These are phyloP conservation scores for Timandra comae DNA, from an alignment of 2,888 invertebrate genomes.

Conservation along the genomic window DNA sequence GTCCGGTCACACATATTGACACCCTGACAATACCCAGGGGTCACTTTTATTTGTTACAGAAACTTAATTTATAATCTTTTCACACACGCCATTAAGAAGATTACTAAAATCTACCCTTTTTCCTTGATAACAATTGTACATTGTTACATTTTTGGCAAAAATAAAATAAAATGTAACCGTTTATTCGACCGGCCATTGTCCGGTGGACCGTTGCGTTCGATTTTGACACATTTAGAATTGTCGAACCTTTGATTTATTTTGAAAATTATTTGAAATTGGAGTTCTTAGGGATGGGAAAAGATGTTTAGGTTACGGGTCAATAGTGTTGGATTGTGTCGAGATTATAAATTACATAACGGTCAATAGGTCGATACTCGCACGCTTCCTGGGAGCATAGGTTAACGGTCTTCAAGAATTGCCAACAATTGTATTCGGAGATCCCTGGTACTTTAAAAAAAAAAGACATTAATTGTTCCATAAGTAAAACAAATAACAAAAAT, in stretches of 20 bases:
- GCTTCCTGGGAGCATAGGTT: conserved; percentile 58
- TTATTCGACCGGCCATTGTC: conserved; percentile 50
- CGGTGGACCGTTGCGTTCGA: conserved; percentile 54
- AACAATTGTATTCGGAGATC: too few species aligned
- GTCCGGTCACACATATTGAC: conserved; percentile 75
- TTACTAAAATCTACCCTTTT: conserved; percentile 76
- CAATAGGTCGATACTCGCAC: conserved; percentile 62
- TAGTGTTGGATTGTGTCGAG: conserved; percentile 46
- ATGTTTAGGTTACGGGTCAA: conserved; percentile 67
- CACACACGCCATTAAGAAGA: conserved; percentile 76
- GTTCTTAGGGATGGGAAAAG: conserved; percentile 47
- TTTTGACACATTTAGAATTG: conserved; percentile 65
- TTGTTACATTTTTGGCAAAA: conserved; percentile 66
- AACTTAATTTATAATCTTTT: conserved; percentile 78
- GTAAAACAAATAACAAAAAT: too few species aligned
- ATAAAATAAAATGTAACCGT: conserved; percentile 65
- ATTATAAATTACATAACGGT: conserved; percentile 58
- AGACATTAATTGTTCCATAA: too few species aligned
- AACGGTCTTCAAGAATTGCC: conserved; percentile 36
- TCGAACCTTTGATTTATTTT: conserved; percentile 70
- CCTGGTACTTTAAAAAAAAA: too few species aligned
- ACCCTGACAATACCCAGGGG: conserved; percentile 72
- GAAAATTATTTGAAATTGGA: conserved; percentile 46
- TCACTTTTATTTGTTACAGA: conserved; percentile 77
- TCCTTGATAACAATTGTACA: conserved; percentile 69